Evolutionary conservation across 2,888 invertebrate species (phyloP).

Genomic region (Leptopilina drosophilae): DNA sequence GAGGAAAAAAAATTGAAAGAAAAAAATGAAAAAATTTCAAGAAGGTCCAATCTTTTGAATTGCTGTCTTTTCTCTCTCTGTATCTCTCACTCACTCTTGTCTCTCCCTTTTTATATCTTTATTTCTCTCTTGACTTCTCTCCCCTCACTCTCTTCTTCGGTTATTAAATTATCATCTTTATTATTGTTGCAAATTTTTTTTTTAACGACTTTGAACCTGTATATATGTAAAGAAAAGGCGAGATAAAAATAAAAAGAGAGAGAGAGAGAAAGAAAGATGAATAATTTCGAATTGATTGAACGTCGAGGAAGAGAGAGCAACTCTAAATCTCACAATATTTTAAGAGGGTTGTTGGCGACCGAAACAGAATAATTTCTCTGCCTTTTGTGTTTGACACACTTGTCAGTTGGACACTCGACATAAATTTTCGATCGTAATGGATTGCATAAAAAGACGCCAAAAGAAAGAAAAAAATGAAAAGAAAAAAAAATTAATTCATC

Average conservation of each 20-base stretch:
- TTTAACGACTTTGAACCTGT: background rate
- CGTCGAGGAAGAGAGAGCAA: background rate
- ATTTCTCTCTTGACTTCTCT: background rate
- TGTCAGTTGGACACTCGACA: slow-evolving; percentile 19
- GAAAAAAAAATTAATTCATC: background rate
- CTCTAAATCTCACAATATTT: background rate
- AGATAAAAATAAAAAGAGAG: background rate
- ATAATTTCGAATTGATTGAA: slow-evolving; percentile 27
- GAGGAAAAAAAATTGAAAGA: background rate
- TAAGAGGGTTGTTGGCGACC: slow-evolving; percentile 1
- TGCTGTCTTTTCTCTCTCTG: background rate
- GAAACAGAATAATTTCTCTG: slow-evolving; percentile 15
- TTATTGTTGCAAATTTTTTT: slow-evolving; percentile 8
- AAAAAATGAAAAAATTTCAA: slow-evolving; percentile 2
- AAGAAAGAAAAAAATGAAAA: no score
- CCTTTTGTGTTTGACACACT: slow-evolving; percentile 17
- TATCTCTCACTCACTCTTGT: no score
- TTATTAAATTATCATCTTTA: slow-evolving; percentile 35
- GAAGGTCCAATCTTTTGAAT: background rate
- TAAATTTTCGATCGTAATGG: slow-evolving; percentile 8
- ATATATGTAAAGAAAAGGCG: no score
- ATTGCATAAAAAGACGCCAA: background rate
- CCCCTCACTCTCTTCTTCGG: background rate
- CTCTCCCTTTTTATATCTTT: background rate
- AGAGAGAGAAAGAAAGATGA: background rate